These are phyloP conservation scores for Griposia aprilina DNA, from an alignment of 2,888 invertebrate species.

Conservation along the genomic window DNA sequence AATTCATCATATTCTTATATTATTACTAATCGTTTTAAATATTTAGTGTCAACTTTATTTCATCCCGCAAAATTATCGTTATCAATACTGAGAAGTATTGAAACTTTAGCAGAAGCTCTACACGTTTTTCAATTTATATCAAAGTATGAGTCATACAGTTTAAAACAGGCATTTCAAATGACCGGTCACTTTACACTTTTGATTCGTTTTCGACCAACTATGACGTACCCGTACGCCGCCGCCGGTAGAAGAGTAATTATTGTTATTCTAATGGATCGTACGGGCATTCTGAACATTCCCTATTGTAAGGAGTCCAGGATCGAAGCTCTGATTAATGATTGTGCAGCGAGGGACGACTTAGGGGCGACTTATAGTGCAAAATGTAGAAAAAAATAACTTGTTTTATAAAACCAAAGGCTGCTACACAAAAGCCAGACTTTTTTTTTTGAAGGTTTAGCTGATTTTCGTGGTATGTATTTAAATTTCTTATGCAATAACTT, in stretches of 20 bases:
- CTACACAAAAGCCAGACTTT: background rate
- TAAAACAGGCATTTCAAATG: conserved; percentile 49
- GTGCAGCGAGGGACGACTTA: conserved; percentile 85
- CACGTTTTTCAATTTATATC: background rate
- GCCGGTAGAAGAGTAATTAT: conserved; percentile 86
- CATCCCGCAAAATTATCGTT: background rate
- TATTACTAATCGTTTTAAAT: too few species aligned
- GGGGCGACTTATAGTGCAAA: conserved; percentile 71
- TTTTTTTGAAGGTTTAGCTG: background rate
- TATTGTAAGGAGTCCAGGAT: conserved; percentile 89
- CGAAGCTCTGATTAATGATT: conserved; percentile 90
- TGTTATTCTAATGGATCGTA: conserved; percentile 89
- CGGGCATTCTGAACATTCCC: conserved; percentile 88
- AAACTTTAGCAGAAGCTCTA: background rate
- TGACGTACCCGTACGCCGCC: conserved; percentile 64
- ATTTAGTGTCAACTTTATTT: background rate
- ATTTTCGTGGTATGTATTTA: background rate
- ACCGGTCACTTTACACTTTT: conserved; percentile 60
- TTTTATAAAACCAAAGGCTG: conserved; percentile 49
- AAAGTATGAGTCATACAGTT: conserved; percentile 18
- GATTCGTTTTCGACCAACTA: conserved; percentile 57
- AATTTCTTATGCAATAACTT: conserved; percentile 13
- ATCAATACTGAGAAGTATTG: background rate
- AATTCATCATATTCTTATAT: background rate
- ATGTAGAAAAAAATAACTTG: conserved; percentile 60